Evolutionary conservation across 2,888 invertebrate genomes (phyloP).

Genomic region (Cyaniris semiargus): DNA sequence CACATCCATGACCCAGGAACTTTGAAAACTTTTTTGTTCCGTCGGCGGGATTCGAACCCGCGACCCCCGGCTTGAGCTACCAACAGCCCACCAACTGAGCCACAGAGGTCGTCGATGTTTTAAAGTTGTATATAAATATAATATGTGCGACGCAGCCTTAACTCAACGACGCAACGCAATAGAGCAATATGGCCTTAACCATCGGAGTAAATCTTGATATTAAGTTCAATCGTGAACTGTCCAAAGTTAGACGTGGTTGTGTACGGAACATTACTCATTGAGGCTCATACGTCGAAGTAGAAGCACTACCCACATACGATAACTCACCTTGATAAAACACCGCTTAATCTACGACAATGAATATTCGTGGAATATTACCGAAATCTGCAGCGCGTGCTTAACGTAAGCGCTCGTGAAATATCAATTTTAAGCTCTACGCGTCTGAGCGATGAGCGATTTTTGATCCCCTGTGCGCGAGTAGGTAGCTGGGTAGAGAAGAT

Average conservation of each 20-base stretch:
- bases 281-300: not conserved
- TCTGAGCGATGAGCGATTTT: slow-evolving; percentile 64
- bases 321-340: not conserved
- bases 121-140: no score
- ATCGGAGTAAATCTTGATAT: not conserved
- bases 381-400: slow-evolving; percentile 47
- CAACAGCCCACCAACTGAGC: no score
- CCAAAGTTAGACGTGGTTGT: not conserved
- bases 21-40: no score
- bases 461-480: slow-evolving; percentile 48
- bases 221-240: not conserved
- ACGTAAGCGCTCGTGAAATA: slow-evolving; percentile 50
- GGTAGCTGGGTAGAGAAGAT: not conserved
- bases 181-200: no score
- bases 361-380: slow-evolving; percentile 23
- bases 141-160: no score
- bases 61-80: no score
- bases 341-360: slow-evolving; percentile 21
- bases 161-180: no score
- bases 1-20: no score
- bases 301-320: not conserved
- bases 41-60: no score
- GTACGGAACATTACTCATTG: not conserved
- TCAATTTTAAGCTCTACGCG: slow-evolving; percentile 67
- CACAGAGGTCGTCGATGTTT: no score